These are phyloP conservation scores for Hippoglossus stenolepis DNA, from an alignment of 2,113 vertebrate species.

Conservation along the genomic window DNA sequence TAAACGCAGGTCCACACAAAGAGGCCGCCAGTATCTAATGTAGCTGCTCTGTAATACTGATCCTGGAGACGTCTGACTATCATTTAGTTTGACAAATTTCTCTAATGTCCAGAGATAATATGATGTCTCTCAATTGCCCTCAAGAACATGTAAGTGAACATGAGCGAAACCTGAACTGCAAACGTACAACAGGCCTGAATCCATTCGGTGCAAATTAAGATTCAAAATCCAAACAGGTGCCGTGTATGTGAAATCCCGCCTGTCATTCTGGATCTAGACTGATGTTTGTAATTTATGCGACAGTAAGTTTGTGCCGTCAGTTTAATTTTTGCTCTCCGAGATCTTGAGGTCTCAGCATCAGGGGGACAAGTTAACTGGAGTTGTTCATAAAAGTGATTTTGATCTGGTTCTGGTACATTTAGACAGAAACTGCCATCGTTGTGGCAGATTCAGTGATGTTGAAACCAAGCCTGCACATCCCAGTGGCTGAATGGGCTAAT, in stretches of 20 bases:
- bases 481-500: too few relatives aligned
- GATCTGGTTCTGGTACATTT: neutral
- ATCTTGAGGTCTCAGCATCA: neutral
- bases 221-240: slow-evolving; percentile 9
- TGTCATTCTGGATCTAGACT: neutral
- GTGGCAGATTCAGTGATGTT: too few relatives aligned
- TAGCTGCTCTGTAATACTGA: slow-evolving; percentile 35
- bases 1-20: neutral
- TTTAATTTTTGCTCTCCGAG: neutral
- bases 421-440: neutral
- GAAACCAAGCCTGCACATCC: too few relatives aligned
- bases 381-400: neutral
- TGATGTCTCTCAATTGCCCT: neutral
- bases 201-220: slow-evolving; percentile 47
- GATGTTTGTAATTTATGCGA: neutral
- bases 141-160: slow-evolving; percentile 12
- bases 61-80: slow-evolving; percentile 2
- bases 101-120: neutral
- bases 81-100: neutral
- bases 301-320: neutral
- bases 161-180: neutral
- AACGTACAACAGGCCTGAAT: slow-evolving; percentile 17
- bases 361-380: neutral
- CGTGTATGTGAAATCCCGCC: neutral
- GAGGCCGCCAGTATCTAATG: neutral